phyloP scores from a whole-genome alignment of 2,888 invertebrate species.

The Andrena praecox region DNA sequence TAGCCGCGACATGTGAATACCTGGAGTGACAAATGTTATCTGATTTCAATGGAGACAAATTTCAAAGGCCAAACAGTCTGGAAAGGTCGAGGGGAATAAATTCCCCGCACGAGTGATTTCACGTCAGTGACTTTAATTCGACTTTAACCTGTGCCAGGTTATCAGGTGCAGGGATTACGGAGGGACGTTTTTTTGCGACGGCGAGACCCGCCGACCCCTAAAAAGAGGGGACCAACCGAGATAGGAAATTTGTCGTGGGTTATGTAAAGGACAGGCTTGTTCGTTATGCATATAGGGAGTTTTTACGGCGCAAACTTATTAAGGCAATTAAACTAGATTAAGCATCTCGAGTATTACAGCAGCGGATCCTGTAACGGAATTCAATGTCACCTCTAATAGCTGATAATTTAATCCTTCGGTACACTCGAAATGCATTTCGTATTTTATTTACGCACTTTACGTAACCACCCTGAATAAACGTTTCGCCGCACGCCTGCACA shows the following conservation, averaged over 20 bases:
- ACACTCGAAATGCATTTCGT: not conserved
- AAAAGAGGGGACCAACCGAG: conserved; percentile 31
- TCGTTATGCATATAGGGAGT: conserved; percentile 50
- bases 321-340: conserved; percentile 47
- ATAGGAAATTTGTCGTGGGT: conserved; percentile 50
- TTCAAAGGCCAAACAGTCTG: conserved; percentile 36
- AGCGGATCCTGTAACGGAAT: not conserved
- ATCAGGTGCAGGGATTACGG: conserved; percentile 61
- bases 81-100: conserved; percentile 26
- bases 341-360: conserved; percentile 44
- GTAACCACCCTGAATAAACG: not conserved
- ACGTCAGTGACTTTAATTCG: conserved; percentile 61
- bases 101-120: conserved; percentile 45
- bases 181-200: conserved; percentile 48
- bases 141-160: conserved; percentile 51
- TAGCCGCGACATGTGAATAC: not conserved
- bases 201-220: conserved; percentile 38
- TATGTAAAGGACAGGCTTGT: conserved; percentile 42
- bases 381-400: conserved; percentile 11
- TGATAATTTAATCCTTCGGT: not conserved
- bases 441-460: not conserved
- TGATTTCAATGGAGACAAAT: conserved; percentile 56
- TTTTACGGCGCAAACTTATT: conserved; percentile 46
- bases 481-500: not conserved
- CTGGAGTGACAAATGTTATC: conserved; percentile 39